Evolutionary conservation across 35 echinoderm and acorn worm species (phyloP).

Genomic region (Heliocidaris tuberculata): DNA sequence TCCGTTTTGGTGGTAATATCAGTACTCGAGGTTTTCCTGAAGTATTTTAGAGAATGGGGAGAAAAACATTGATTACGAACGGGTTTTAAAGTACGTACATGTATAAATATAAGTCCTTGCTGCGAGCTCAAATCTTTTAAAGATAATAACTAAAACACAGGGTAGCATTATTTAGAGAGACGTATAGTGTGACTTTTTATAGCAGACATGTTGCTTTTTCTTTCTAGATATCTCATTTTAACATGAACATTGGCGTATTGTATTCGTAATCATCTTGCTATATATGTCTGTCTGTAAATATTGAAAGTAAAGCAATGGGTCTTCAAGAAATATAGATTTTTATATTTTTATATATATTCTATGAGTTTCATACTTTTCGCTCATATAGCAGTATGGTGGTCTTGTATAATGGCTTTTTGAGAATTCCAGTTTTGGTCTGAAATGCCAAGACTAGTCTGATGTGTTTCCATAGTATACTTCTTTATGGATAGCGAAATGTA

Average conservation of each 20-base stretch:
- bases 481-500: too few relatives aligned
- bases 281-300: background rate
- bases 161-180: background rate
- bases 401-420: too few relatives aligned
- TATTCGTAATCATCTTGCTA: background rate
- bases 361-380: slow-evolving; percentile 17
- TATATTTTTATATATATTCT: slow-evolving; percentile 20
- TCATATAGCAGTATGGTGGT: background rate
- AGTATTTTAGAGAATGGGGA: too few relatives aligned
- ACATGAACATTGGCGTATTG: background rate
- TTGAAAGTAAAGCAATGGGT: background rate
- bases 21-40: too few relatives aligned
- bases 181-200: background rate
- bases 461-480: too few relatives aligned
- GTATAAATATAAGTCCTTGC: background rate
- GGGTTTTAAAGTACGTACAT: background rate
- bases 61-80: background rate
- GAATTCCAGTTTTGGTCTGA: too few relatives aligned
- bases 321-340: background rate
- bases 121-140: background rate
- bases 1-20: too few relatives aligned
- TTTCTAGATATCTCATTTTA: background rate
- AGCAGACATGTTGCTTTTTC: background rate
- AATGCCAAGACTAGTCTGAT: too few relatives aligned
- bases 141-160: background rate